These are phyloP conservation scores for Limnephilus lunatus DNA, from an alignment of 2,888 invertebrate genomes.

Conservation along the genomic window DNA sequence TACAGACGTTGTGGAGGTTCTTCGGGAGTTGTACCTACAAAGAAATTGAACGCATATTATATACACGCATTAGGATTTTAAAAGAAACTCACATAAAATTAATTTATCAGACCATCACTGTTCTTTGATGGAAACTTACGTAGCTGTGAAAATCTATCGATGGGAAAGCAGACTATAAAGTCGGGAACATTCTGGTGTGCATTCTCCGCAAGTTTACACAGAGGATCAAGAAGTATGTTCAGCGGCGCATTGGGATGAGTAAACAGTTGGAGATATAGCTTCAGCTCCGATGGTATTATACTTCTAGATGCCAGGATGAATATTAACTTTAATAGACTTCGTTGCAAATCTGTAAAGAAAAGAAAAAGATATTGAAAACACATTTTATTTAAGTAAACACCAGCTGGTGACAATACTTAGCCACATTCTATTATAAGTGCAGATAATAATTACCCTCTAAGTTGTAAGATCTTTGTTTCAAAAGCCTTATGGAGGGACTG, in stretches of 20 bases:
- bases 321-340: conserved; percentile 81
- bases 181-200: conserved; percentile 76
- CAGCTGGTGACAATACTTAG: neutral
- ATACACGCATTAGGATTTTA: too few species aligned
- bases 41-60: neutral
- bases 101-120: neutral
- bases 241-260: conserved; percentile 77
- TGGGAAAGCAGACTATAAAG: conserved; percentile 78
- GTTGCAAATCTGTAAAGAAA: conserved; percentile 78
- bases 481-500: conserved; percentile 62
- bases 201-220: conserved; percentile 75
- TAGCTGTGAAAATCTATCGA: conserved; percentile 65
- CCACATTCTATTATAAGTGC: neutral
- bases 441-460: conserved; percentile 66
- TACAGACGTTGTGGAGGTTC: neutral
- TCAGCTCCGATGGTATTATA: conserved; percentile 77
- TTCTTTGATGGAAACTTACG: neutral
- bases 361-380: conserved; percentile 52
- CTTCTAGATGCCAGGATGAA: conserved; percentile 76
- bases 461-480: conserved; percentile 60
- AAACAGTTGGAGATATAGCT: conserved; percentile 79
- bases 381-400: neutral
- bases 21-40: neutral
- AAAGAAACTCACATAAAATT: neutral
- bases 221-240: conserved; percentile 76